These are phyloP conservation scores for Euclidia mi DNA, from an alignment of 2,888 invertebrate genomes.

Conservation along the genomic window DNA sequence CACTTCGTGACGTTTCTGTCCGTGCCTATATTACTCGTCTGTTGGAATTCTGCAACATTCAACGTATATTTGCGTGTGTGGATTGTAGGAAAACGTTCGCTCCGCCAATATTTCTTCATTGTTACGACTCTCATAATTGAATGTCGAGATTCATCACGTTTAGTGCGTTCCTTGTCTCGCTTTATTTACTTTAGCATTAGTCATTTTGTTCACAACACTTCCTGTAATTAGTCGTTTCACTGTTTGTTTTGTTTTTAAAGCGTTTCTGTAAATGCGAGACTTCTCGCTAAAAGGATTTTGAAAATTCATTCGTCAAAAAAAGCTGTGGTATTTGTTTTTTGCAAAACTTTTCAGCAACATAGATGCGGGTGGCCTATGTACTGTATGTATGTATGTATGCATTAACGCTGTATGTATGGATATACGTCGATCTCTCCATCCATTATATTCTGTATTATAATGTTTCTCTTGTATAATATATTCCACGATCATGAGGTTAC, in stretches of 20 bases:
- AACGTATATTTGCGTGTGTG: slow-evolving; percentile 11
- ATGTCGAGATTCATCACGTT: slow-evolving; percentile 42
- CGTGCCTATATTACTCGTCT: background rate
- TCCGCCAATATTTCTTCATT: slow-evolving; percentile 31
- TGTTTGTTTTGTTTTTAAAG: slow-evolving; percentile 26
- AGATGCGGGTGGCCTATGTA: too few relatives aligned
- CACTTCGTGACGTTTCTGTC: slow-evolving; percentile 10
- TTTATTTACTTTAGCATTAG: slow-evolving; percentile 11
- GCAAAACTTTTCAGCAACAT: too few relatives aligned
- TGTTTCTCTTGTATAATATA: too few relatives aligned
- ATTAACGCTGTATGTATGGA: too few relatives aligned
- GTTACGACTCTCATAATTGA: slow-evolving; percentile 30
- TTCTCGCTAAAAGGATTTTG: background rate
- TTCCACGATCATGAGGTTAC: too few relatives aligned
- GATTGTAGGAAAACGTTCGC: slow-evolving; percentile 4
- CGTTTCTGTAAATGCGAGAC: background rate
- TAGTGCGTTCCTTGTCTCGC: slow-evolving; percentile 4
- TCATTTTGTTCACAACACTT: slow-evolving; percentile 23
- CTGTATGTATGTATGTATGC: too few relatives aligned
- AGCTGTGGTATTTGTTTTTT: too few relatives aligned
- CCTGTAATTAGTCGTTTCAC: slow-evolving; percentile 15
- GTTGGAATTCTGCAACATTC: background rate
- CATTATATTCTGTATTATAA: too few relatives aligned
- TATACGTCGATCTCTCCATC: too few relatives aligned
- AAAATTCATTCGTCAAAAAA: background rate